Evolutionary conservation across 2,113 vertebrate species (phyloP).

Genomic region (Barbus barbus): DNA sequence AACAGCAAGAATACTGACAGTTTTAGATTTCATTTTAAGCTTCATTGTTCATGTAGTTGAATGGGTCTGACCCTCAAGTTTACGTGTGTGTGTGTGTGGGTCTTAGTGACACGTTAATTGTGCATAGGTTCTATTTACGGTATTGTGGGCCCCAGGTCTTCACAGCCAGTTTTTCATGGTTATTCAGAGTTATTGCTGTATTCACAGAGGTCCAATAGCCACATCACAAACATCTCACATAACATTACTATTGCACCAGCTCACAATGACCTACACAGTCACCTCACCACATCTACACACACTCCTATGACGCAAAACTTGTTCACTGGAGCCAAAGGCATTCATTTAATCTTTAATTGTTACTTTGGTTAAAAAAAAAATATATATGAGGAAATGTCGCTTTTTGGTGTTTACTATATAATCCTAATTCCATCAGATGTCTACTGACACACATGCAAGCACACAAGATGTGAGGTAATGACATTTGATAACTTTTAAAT

Average conservation of each 20-base stretch:
- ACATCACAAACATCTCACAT: not conserved
- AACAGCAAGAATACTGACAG: not conserved
- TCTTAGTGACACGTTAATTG: not conserved
- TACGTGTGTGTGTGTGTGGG: not conserved
- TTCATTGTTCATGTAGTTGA: not conserved
- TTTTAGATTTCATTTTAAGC: not conserved
- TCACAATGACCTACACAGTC: not conserved
- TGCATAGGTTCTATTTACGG: not conserved
- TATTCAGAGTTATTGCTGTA: not conserved
- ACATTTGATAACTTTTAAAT: not conserved
- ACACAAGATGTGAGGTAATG: not conserved
- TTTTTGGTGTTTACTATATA: too few species aligned
- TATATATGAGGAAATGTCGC: not conserved
- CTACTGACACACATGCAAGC: not conserved
- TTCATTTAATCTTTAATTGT: slow-evolving; percentile 14
- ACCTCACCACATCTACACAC: not conserved
- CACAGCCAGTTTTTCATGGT: not conserved
- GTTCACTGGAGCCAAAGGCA: not conserved
- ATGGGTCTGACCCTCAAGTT: not conserved
- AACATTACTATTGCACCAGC: not conserved
- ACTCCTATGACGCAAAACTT: not conserved
- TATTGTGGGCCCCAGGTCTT: not conserved
- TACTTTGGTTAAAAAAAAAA: not conserved
- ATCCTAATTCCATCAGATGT: too few species aligned
- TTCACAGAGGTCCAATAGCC: not conserved